Percentiles rank a stretch among this genome's conserved stretches.
phyloP scores from a whole-genome alignment of 2,888 invertebrate genomes.

The Hemistola chrysoprasaria region DNA sequence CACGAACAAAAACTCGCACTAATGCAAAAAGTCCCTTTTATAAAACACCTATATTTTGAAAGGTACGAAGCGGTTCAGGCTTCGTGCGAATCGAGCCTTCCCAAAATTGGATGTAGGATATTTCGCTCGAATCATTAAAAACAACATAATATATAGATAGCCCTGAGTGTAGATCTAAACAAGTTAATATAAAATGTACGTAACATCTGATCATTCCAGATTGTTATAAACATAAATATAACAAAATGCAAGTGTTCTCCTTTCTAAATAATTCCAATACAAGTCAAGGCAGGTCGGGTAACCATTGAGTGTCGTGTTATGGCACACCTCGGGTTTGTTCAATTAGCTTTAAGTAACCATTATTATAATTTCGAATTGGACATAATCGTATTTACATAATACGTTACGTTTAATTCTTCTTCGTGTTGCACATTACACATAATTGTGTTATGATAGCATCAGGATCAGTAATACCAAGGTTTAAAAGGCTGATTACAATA shows the following conservation, averaged over 20 bases:
- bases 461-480: slow-evolving; percentile 36
- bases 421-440: slow-evolving; percentile 38
- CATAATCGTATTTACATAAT: slow-evolving; percentile 60
- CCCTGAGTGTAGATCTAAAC: no score
- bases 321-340: slow-evolving; percentile 26
- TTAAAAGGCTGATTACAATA: slow-evolving; percentile 10
- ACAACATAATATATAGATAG: no score
- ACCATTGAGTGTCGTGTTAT: slow-evolving; percentile 30
- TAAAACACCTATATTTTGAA: no score
- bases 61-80: no score
- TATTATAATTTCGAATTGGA: slow-evolving; percentile 51
- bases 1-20: no score
- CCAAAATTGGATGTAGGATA: no score
- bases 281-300: slow-evolving; percentile 31
- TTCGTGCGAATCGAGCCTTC: no score
- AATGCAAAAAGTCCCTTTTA: no score
- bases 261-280: slow-evolving; percentile 28
- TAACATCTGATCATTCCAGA: neutral
- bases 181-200: no score
- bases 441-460: slow-evolving; percentile 55
- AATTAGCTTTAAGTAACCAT: slow-evolving; percentile 46
- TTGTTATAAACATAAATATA: slow-evolving; percentile 10
- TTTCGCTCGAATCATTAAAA: no score
- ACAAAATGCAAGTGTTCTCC: slow-evolving; percentile 18
- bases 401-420: slow-evolving; percentile 46